phyloP scores from a whole-genome alignment of 1,140 invertebrate species.

The Habropoda laboriosa region DNA sequence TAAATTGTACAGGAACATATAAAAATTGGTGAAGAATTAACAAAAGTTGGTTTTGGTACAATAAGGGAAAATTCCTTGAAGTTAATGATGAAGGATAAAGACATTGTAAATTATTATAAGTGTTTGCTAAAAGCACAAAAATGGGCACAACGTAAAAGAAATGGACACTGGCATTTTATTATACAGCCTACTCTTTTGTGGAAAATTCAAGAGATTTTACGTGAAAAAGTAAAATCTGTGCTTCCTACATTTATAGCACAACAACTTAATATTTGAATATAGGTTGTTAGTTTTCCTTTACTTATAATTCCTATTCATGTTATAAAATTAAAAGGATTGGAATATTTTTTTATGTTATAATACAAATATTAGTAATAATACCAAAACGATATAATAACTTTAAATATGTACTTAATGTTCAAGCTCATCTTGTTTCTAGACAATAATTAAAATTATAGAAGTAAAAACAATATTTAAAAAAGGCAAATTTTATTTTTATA shows the following conservation, averaged over 20 bases:
- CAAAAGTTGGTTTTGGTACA: slow-evolving; percentile 81
- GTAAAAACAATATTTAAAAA: slow-evolving; percentile 19
- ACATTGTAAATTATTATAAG: slow-evolving; percentile 72
- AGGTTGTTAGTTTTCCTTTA: neutral
- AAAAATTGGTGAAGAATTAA: slow-evolving; percentile 77
- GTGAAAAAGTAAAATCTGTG: slow-evolving; percentile 62
- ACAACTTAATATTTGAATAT: slow-evolving; percentile 63
- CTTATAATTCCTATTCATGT: neutral
- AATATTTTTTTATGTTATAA: neutral
- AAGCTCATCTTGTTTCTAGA: neutral
- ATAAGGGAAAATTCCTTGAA: slow-evolving; percentile 65
- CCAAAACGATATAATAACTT: neutral
- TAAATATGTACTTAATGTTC: neutral
- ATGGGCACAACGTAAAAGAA: slow-evolving; percentile 76
- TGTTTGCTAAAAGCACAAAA: slow-evolving; percentile 76
- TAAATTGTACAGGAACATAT: slow-evolving; percentile 62
- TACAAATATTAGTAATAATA: neutral
- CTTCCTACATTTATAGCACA: slow-evolving; percentile 62
- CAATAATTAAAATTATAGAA: neutral
- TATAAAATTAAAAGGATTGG: neutral
- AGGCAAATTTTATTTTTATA: slow-evolving; percentile 40
- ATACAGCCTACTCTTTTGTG: slow-evolving; percentile 75
- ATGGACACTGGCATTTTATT: slow-evolving; percentile 81
- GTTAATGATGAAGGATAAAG: slow-evolving; percentile 54
- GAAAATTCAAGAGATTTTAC: slow-evolving; percentile 68